Conservation (phyloP, 1,140 invertebrate species). For the Sminthurinus signatus region DNA sequence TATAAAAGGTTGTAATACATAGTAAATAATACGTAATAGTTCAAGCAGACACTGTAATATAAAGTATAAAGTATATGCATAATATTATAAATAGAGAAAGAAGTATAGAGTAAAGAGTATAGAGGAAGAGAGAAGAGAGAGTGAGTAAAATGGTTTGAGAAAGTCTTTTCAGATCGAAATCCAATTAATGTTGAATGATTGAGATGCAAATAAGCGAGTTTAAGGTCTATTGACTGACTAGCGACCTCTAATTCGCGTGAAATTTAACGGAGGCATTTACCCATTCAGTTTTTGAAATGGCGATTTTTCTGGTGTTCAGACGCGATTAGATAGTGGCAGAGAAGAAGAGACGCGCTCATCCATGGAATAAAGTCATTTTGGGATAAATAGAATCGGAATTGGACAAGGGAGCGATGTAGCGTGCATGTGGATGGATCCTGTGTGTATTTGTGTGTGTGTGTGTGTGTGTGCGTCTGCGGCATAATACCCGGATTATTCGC, state of each 20-base stretch:
- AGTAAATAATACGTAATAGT: too few species aligned
- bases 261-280: slow-evolving; percentile 42
- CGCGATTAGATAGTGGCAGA: slow-evolving; percentile 34
- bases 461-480: slow-evolving; percentile 21
- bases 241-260: slow-evolving; percentile 42
- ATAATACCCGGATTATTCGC: slow-evolving; percentile 41
- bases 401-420: slow-evolving; percentile 35
- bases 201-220: slow-evolving; percentile 42
- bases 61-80: too few species aligned
- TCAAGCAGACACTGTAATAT: too few species aligned
- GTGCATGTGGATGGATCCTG: too few species aligned
- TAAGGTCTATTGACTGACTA: slow-evolving; percentile 43
- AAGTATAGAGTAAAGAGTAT: not conserved
- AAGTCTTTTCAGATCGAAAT: slow-evolving; percentile 35
- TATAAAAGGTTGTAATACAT: too few species aligned
- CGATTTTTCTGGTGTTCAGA: slow-evolving; percentile 38
- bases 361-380: slow-evolving; percentile 43
- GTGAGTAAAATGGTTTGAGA: too few species aligned
- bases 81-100: too few species aligned
- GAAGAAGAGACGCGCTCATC: slow-evolving; percentile 37
- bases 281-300: slow-evolving; percentile 38
- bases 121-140: not conserved
- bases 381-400: slow-evolving; percentile 42
- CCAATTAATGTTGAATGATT: slow-evolving; percentile 43
- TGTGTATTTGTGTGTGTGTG: too few species aligned